Base-by-base conservation (phyloP, 1,140 invertebrate species). In the Heliconius congener region DNA sequence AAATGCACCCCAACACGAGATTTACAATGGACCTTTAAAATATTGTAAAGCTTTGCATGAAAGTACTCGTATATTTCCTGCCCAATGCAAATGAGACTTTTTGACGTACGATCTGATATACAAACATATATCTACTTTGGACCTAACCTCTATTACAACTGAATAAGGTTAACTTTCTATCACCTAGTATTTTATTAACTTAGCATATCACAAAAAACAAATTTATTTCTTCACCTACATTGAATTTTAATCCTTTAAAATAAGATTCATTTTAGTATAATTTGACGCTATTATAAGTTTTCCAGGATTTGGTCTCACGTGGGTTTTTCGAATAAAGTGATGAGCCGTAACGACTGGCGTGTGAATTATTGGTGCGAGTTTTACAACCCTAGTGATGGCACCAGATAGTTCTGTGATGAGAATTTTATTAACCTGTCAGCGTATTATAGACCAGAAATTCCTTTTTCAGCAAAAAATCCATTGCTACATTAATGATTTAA, bases 31-130 rank as follows among this genome's bases (percentile, higher is more conserved):
- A 71, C 18, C 71, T 39, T 34, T 37, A 71, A 77, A 72, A 77
- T 77, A 77, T 77, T 50, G 70, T 77, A 55, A 27, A 34, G 70
- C 60, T 50, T 76, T 52, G 42, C 27, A 71, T 71, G 30, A 71
- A 76, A 85, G 83, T 83, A 86, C 84, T 84, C 82, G 84, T 85
- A 87, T 82, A 87, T 87, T 76, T 74, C 83, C 81, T 87, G 84
- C 86, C 85, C 85, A 83, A 86, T 87, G 87, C 85, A 87, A 89
- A 89, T 87, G 85, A 87, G 83, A 78, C 77, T 86, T 77, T 81
- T 75, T 81, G 79, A 81, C 75, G 72, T 81, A 77, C 76, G 71
- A 74, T 85, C 77, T 85, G 82, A 73, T 79, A 76, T n/a, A 73
- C 81, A 71, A 81, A 70, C 73, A 46, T 57, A 46, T n/a, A 52